Percentiles rank a stretch among this genome's conserved stretches.
Conservation (phyloP, 1,140 invertebrate genomes). For the Panagrolaimus sp. region DNA sequence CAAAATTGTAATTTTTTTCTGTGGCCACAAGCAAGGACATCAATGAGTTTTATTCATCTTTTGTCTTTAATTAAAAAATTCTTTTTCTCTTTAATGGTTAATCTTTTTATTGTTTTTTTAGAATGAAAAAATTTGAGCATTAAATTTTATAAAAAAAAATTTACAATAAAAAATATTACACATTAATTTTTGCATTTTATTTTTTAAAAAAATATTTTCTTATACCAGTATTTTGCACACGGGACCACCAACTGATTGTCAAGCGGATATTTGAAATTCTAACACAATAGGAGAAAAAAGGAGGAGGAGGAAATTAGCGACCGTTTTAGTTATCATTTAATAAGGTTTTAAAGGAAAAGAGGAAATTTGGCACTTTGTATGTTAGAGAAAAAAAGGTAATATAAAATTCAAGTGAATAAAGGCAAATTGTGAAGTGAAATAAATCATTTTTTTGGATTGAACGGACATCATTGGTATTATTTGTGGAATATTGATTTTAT, state of each 20-base stretch:
- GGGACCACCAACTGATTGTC: background rate
- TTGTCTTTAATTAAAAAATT: conserved; percentile 1
- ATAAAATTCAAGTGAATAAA: conserved; percentile 12
- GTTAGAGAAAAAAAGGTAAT: conserved; percentile 12
- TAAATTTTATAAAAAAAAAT: conserved; percentile 7
- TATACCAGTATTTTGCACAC: background rate
- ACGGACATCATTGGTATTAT: too few species aligned
- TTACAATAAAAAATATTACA: background rate
- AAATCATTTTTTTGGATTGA: too few species aligned
- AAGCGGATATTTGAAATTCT: background rate
- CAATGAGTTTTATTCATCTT: background rate
- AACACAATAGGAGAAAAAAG: background rate
- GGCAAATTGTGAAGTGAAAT: too few species aligned
- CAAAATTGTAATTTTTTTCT: conserved; percentile 1
- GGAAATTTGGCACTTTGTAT: conserved; percentile 12
- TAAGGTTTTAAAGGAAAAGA: background rate
- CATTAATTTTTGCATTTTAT: too few species aligned
- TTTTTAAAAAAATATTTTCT: too few species aligned
- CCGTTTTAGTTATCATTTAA: background rate
- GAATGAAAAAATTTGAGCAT: conserved; percentile 4
- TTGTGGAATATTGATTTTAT: too few species aligned
- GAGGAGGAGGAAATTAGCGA: conserved; percentile 1
- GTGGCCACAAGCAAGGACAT: background rate
- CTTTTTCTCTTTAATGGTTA: background rate
- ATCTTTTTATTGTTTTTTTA: conserved; percentile 14